Evolutionary conservation across 1,140 invertebrate species (phyloP), one percentile per base, ranked within the genome.

Genomic region (Diachasmimorpha longicaudata): DNA sequence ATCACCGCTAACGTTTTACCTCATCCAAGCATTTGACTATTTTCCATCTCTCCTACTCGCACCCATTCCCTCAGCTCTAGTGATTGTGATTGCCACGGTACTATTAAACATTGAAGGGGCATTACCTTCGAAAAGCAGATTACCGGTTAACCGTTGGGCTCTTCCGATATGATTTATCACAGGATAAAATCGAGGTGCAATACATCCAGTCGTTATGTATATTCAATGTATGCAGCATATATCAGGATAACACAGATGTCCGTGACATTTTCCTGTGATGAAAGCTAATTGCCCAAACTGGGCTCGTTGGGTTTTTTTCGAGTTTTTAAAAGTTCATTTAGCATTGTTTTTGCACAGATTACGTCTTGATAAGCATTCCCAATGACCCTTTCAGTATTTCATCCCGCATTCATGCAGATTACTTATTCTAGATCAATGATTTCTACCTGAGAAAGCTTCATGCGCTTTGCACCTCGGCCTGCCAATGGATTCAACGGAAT

Each of bases 81-180:
- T 58, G 44, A 52, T 36, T 69, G 48, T 67, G 66, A 74, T 67
- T 66, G 39, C 39, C 21, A 67, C 46, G 42, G 72, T 74, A 44
- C 21, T 44, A 67, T 37, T 67, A 25, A 67, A 74, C 72, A 74
- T 46, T 67, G 72, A 74, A 74, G 37, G 39, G 72, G 72, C 52
- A 66, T 74, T 31, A 74, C 72, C 63, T 66, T 5, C n/a, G 13
- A 58, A 36, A 69, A 16, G 73, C 39, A 39, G 63, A 67, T 67
- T 75, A 74, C 74, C 63, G 76, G 79, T 78, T 78, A 78, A 80
- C 77, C 79, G 70, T 36, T 55, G 16, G 2, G 25, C 66, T 37
- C 75, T 31, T 73, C 68, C 68, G 39, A 72, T 81, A 82, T 82
- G 82, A 81, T 82, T 82, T 83, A 83, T 81, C 79, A 81, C 73